Base-by-base conservation (phyloP, 2,888 invertebrate genomes). In the Operophtera brumata region DNA sequence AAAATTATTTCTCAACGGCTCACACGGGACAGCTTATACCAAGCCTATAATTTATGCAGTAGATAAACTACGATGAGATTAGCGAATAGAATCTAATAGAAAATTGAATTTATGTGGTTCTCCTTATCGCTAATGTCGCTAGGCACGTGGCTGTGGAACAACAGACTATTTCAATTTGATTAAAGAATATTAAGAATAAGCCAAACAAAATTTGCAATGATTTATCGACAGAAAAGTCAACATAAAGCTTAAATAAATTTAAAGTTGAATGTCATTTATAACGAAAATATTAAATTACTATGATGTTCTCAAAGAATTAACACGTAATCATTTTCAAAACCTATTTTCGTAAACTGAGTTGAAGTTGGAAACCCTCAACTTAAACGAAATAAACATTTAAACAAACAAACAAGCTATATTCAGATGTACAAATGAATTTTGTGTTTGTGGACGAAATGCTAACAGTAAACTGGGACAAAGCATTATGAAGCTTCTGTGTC, bases 41-140 rank as follows among this genome's bases (percentile, higher is more conserved):
- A 35, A 75, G 67, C 70, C 65, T 71, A 82, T 84, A 79, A 87
- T 86, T 81, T 85, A 88, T 86, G 73, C 77, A 58, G 61, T 69
- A 80, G 82, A 87, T 86, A 82, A 73, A 72, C 68, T 69, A 61
- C 66, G 61, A 65, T 54, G 66, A 82, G 84, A 86, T 86, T 86
- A 86, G 74, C 62, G 69, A 66, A 64, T 75, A 75, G 67, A 70
- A 86, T 81, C 75, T 77, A 84, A 85, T 84, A 83, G 77, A 77
- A 82, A 76, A 73, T 67, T 71, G 70, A 78, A 86, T 86, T 84
- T 83, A 86, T 86, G 79, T 57, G 69, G 70, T 68, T 67, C 61
- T 40, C 34, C 73, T 80, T 84, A 87, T 88, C 86, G 69, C 64
- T 72, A 79, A 79, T 73, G 78, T 64, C 71, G 55, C 67, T 62